These are phyloP conservation scores for Monochamus saltuarius DNA, from an alignment of 1,140 invertebrate genomes.

Conservation along the genomic window DNA sequence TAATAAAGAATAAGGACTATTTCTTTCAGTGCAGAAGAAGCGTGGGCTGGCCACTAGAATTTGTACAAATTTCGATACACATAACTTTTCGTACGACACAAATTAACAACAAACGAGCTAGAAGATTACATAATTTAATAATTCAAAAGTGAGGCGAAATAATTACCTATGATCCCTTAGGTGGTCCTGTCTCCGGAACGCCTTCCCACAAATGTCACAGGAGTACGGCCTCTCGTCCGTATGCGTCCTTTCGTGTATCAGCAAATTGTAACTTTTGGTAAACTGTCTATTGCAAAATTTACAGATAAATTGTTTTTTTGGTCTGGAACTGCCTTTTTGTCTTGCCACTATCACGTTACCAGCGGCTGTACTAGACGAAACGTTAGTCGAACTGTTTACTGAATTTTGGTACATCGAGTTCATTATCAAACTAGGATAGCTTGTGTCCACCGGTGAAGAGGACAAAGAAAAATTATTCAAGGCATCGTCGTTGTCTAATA, in stretches of 20 bases:
- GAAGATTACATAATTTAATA: neutral
- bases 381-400: conserved; percentile 30
- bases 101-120: no score
- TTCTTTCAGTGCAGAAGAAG: no score
- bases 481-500: conserved; percentile 61
- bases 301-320: conserved; percentile 95
- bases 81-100: neutral
- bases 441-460: conserved; percentile 57
- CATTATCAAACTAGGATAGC: conserved; percentile 61
- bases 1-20: no score
- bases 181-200: conserved; percentile 92
- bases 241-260: conserved; percentile 93
- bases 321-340: conserved; percentile 63
- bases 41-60: no score
- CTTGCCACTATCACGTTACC: conserved; percentile 39
- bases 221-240: conserved; percentile 94
- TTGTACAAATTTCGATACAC: no score
- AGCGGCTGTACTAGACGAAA: conserved; percentile 36
- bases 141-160: conserved; percentile 3
- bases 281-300: conserved; percentile 93
- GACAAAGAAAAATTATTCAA: conserved; percentile 52
- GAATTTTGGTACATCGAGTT: conserved; percentile 60
- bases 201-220: conserved; percentile 94
- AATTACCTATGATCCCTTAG: conserved; percentile 83
- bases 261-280: conserved; percentile 94